phyloP scores from a whole-genome alignment of 2,113 vertebrate genomes.

The Elaphurus davidianus region DNA sequence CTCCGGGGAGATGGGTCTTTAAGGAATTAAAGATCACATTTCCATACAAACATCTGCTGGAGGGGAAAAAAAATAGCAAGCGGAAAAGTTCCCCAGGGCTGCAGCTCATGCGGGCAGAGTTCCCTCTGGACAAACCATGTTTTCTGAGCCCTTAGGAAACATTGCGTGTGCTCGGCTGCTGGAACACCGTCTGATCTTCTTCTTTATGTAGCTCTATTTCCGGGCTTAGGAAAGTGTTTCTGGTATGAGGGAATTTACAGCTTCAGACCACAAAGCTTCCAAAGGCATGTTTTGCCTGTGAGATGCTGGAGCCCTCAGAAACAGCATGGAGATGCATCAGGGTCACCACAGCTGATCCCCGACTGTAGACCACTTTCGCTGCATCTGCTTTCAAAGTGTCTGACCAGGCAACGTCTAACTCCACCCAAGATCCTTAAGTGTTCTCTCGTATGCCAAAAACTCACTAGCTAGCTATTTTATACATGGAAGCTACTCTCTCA shows the following conservation, averaged over 20 bases:
- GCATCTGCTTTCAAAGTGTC: background rate
- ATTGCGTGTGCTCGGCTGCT: background rate
- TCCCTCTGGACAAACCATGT: background rate
- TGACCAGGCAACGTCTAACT: background rate
- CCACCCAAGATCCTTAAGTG: background rate
- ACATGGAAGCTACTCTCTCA: background rate
- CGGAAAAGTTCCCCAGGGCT: background rate
- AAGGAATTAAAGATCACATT: slow-evolving; percentile 45
- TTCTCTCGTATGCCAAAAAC: slow-evolving; percentile 1
- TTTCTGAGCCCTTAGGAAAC: background rate
- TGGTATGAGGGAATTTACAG: background rate
- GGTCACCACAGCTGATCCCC: too few species aligned
- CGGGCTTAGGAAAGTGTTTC: background rate
- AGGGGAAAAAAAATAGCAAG: background rate
- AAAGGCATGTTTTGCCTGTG: accelerated
- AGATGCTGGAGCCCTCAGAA: background rate
- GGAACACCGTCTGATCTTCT: background rate
- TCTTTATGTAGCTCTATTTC: background rate
- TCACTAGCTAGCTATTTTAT: background rate
- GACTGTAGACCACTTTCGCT: accelerated
- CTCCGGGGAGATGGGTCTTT: slow-evolving; percentile 8
- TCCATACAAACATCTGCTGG: slow-evolving; percentile 24
- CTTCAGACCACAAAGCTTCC: background rate
- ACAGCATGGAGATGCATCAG: background rate
- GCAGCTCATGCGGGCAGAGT: background rate